Base-by-base conservation (phyloP, 2,888 invertebrate genomes). In the Eupithecia subfuscata region DNA sequence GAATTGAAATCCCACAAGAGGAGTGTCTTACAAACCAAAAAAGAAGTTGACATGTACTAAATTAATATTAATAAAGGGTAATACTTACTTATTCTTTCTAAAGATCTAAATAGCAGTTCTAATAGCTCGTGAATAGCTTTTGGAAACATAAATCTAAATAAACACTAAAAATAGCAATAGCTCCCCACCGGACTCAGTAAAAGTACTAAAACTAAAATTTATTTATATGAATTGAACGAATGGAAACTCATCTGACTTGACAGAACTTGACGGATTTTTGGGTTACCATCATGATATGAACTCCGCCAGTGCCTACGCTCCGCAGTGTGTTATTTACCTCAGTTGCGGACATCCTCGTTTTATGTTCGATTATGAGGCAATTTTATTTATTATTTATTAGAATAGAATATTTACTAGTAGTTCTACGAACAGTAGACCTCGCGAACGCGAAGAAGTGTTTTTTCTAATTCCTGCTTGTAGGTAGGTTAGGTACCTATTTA, bases 161-260 rank as follows among this genome's bases (percentile, higher is more conserved):
- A 64, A 64, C 30, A 64, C 64, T 64, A 64, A 30, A 34, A 64
- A 64, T 34, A 64, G 64, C 34, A 64, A 64, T 64, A 64, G 8
- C 64, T 64, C 64, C 6, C 64, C 34, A 22, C 34, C 64, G 18
- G 9, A 64, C 64, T 64, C 30, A 8, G 8, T 18, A 64, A 64
- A 18, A 22, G 9, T 56, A 56, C 52, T 56, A 56, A 56, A 52
- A 52, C 6, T 18, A 0, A 16, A 48, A 34, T 34, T 34, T 48
- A 18, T 18, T 18, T n/a, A 8, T 8, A 48, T 8, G 48, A 48
- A 48, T 8, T 48, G 7, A 48, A 45, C 6, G 48, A 48, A 48
- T 48, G 48, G 48, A 22, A n/a, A 56, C n/a, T 52, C 52, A 11
- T n/a, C 40, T 16, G 16, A 45, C 6, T 45, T 45, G 43, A 43